Evolutionary conservation across 2,113 vertebrate genomes (phyloP).

Genomic region (Benitochromis conjunctus): DNA sequence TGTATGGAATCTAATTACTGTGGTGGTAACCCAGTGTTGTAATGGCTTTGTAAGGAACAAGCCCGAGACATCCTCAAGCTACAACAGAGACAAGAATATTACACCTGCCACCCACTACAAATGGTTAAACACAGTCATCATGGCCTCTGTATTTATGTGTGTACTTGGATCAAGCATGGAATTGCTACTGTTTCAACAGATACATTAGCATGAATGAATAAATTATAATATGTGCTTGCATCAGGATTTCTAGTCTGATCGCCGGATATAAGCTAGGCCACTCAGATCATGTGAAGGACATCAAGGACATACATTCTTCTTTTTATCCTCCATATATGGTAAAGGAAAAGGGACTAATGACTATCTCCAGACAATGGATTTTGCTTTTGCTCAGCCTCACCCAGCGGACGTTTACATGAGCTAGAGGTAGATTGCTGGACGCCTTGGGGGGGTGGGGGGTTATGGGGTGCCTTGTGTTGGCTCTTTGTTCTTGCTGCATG

Average conservation of each 20-base stretch:
- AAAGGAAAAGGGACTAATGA: background rate
- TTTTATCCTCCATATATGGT: background rate
- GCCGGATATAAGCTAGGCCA: background rate
- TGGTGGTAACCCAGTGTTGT: background rate
- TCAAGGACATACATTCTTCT: background rate
- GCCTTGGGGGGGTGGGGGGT: background rate
- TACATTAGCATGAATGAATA: background rate
- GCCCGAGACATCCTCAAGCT: background rate
- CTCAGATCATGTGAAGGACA: background rate
- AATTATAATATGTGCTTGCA: background rate
- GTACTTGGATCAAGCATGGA: background rate
- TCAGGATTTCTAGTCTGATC: background rate
- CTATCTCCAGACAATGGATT: background rate
- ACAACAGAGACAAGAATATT: background rate
- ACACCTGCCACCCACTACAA: background rate
- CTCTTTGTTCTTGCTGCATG: conserved; percentile 57
- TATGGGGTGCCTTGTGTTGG: conserved; percentile 21
- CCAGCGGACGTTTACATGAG: background rate
- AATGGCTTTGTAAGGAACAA: background rate
- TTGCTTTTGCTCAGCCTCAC: background rate
- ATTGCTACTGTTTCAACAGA: background rate
- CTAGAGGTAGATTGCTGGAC: background rate
- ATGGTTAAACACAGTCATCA: background rate
- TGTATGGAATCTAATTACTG: conserved; percentile 32
- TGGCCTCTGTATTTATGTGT: background rate